Evolutionary conservation across 2,797 vertebrate species (phyloP), one percentile per base, ranked within the genome.

Genomic region (Botia kubotai): DNA sequence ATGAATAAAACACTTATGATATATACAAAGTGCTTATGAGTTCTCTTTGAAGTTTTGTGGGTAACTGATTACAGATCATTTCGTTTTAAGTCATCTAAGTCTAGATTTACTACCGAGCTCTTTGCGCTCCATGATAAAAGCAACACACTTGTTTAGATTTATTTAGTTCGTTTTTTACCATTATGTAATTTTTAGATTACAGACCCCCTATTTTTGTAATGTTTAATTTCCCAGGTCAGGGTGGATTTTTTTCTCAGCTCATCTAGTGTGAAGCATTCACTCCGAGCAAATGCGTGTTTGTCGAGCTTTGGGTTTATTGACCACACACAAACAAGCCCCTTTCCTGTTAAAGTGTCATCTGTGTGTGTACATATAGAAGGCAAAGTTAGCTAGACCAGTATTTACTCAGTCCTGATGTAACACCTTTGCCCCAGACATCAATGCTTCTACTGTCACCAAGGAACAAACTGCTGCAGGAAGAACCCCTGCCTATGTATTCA

Each of bases 301-400:
- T 92, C 91, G 92, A 92, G 92, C 78, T 90, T 92, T 89, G 91
- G 90, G 89, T 92, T 92, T 93, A 92, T 93, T 94, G 92, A 92
- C 91, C 91, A 92, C 92, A 91, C 90, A 93, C 79, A 82, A 69
- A 77, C 67, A 82, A 92, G 89, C 86, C 91, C 87, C 86, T 90
- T 93, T 93, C 91, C 91, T 92, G 91, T 93, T 90, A 85, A 79
- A 86, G 89, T 84, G 86, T 82, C 85, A 87, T 90, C 87, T 92
- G 52, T 65, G 48, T 66, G 48, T 72, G 62, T 90, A 91, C 91
- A 91, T 87, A 90, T 90, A 88, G 89, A 91, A 90, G 90, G 92
- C 91, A 90, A 91, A 91, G 90, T 93, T 92, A 92, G 89, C 89
- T 89, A 86, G 87, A 77, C 85, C 82, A 48, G 85, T 94, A 91